These are phyloP conservation scores for Tenthredo amoena DNA, from an alignment of 2,888 invertebrate species.

Conservation along the genomic window DNA sequence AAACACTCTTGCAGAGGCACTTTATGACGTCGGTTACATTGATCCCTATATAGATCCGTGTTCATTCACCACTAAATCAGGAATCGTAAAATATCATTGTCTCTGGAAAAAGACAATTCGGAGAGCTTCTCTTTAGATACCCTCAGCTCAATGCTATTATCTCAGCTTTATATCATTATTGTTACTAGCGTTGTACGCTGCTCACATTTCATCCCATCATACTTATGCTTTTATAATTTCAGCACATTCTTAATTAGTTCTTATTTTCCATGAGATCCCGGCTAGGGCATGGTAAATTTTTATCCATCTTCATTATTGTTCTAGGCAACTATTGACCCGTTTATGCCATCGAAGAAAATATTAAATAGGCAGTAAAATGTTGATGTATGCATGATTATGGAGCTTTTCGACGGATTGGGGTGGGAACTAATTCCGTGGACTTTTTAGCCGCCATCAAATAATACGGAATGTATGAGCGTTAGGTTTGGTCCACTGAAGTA, in stretches of 20 bases:
- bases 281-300: background rate
- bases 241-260: too few relatives aligned
- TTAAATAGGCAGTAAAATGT: conserved; percentile 17
- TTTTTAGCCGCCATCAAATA: conserved; percentile 40
- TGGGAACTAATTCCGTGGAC: background rate
- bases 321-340: background rate
- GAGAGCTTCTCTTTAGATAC: conserved; percentile 5
- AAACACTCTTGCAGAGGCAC: background rate
- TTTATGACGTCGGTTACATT: conserved; percentile 26
- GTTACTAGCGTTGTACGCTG: background rate
- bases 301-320: background rate
- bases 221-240: background rate
- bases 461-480: background rate
- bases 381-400: conserved; percentile 17
- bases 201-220: background rate
- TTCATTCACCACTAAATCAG: conserved; percentile 21
- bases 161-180: background rate
- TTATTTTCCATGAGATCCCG: background rate
- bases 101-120: conserved; percentile 24
- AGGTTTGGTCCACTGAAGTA: conserved; percentile 5
- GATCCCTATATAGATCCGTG: conserved; percentile 27
- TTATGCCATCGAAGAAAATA: background rate
- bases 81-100: conserved; percentile 31
- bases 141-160: background rate
- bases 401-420: background rate